Evolutionary conservation across 2,888 invertebrate species (phyloP), one percentile per base, ranked within the genome.

Genomic region (Phasia obesa): DNA sequence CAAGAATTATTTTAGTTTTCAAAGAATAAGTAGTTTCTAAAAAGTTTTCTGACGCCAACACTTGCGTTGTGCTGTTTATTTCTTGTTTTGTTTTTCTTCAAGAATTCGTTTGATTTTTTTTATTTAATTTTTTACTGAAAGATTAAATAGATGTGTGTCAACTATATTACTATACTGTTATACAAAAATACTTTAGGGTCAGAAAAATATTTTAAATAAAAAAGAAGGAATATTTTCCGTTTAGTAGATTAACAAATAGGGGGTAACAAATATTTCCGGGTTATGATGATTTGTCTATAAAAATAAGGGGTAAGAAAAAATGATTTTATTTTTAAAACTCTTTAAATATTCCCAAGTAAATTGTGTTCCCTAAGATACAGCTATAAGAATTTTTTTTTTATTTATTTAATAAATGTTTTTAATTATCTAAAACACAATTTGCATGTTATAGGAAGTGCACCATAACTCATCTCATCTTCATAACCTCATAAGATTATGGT

Each of bases 111-210:
- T 38, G 7, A 35, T 60, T 49, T 51, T 47, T 21, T 19, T 59
- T 9, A 47, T 42, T 70, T 31, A 38, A 31, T 23, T 0, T 44
- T 53, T 44, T 51, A 13, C n/a, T 51, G 51, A 55, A 64, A 78
- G 53, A 70, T 53, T 57, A 80, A 76, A 55, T 57, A 60, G 84
- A 86, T 62, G 42, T 64, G 21, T 77, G 44, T 35, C 69, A 69
- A 53, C 42, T 53, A 86, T 87, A 88, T 89, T 89, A 89, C 89
- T 89, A 89, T 88, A 88, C 38, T 42, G 15, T 42, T 42, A 7
- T 42, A 15, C 2, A n/a, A n/a, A 42, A 42, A 42, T 42, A 42
- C 38, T 42, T 42, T 42, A 42, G 38, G 38, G 38, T 38, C 64
- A 64, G 53, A 75, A 75, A 77, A 77, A 77, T 51, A 23, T 38